A percentile compares a stretch with the other conserved stretches of the same genome.
Evolutionary conservation across 2,888 invertebrate species (phyloP).

Genomic region (Harpagoxenus sublaevis): DNA sequence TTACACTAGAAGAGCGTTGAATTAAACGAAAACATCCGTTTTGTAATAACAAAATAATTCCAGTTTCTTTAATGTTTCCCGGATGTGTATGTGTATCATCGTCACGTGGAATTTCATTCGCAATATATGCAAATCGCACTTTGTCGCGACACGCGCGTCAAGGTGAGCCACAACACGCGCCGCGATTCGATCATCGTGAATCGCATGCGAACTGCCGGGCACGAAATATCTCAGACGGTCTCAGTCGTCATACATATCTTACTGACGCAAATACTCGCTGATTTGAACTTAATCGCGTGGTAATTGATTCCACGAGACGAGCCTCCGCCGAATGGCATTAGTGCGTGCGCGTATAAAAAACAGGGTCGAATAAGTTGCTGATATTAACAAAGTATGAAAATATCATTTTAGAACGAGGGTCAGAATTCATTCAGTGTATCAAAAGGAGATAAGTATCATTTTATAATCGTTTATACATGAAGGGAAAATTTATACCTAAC

Average conservation of each 20-base stretch:
- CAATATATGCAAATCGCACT: constrained; percentile 48
- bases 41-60: not conserved
- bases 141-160: constrained; percentile 58
- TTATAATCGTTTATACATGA: not conserved
- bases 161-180: constrained; percentile 69
- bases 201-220: constrained; percentile 40
- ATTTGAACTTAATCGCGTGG: constrained; percentile 49
- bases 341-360: not conserved
- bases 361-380: not conserved
- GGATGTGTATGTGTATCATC: constrained; percentile 7
- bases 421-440: not conserved
- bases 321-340: constrained; percentile 20
- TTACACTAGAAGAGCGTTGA: not conserved
- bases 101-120: constrained; percentile 26
- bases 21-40: not conserved
- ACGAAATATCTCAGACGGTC: constrained; percentile 55
- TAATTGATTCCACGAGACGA: constrained; percentile 47
- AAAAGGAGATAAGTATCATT: not conserved
- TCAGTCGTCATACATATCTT: constrained; percentile 9
- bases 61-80: constrained; percentile 12
- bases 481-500: no score
- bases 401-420: not conserved
- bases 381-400: not conserved
- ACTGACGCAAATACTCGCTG: constrained; percentile 35
- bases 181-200: constrained; percentile 47